Conservation (phyloP, 2,797 vertebrate genomes). For the Phylloscopus collybita region DNA sequence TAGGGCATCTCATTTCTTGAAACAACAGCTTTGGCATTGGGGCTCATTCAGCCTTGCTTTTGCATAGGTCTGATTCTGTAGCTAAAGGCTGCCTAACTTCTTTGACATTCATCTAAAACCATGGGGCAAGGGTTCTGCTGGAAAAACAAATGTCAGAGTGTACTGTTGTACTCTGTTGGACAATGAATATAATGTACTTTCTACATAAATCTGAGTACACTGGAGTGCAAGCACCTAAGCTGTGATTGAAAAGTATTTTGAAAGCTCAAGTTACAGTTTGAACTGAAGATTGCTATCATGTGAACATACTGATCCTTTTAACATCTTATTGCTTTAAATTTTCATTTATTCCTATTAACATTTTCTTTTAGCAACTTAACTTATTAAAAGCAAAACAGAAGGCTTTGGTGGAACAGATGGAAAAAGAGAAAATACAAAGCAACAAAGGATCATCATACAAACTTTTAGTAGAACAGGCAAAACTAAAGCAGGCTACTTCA, state of each 20-base stretch:
- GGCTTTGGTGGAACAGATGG: constrained; percentile 99
- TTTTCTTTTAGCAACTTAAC: constrained; percentile 95
- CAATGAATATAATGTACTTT: background rate
- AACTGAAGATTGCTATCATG: constrained; percentile 38
- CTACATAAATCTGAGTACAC: background rate
- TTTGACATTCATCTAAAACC: background rate
- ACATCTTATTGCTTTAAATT: constrained; percentile 72
- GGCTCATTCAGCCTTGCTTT: constrained; percentile 53
- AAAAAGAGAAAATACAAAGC: constrained; percentile 99
- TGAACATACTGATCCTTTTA: constrained; percentile 70
- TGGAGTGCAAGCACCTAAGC: background rate
- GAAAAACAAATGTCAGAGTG: background rate
- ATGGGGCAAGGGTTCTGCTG: background rate
- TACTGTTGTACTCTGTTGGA: background rate
- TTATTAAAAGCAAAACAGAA: constrained; percentile 99
- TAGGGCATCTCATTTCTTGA: background rate
- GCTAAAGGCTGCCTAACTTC: constrained; percentile 39
- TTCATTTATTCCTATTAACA: constrained; percentile 78
- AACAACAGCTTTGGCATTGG: constrained; percentile 26
- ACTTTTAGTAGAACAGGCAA: constrained; percentile 98
- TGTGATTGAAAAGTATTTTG: background rate
- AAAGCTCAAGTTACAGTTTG: constrained; percentile 1
- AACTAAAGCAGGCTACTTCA: constrained; percentile 98
- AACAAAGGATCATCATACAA: constrained; percentile 99
- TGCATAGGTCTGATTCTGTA: constrained; percentile 41